Conservation (phyloP, 2,113 vertebrate genomes). For the Patagioenas fasciata region DNA sequence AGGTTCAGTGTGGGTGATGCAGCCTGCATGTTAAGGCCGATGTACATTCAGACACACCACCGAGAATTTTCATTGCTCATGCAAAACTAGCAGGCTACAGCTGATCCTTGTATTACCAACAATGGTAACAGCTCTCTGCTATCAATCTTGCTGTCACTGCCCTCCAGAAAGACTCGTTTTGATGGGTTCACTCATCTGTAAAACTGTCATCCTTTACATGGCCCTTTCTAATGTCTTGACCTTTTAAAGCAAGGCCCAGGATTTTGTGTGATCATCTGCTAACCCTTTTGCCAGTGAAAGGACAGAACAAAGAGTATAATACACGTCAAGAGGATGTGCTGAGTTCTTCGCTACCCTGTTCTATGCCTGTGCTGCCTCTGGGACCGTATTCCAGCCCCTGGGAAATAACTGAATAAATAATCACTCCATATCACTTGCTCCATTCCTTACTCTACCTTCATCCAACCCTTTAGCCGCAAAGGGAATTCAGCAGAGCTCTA, state of each 20-base stretch:
- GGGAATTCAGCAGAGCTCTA: neutral
- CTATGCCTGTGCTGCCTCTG: neutral
- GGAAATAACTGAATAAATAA: neutral
- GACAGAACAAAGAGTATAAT: neutral
- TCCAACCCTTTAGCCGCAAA: neutral
- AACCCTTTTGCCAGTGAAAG: neutral
- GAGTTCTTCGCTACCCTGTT: neutral
- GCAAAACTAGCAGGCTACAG: neutral
- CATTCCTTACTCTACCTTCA: neutral
- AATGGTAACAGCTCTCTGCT: neutral
- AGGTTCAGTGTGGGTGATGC: no score
- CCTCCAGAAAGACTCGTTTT: rapidly evolving
- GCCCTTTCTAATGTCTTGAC: neutral
- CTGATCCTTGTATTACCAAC: neutral
- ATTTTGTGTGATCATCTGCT: neutral
- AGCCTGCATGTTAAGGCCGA: neutral
- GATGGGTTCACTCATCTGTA: neutral
- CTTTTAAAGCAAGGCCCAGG: neutral
- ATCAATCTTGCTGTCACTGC: neutral
- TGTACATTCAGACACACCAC: neutral
- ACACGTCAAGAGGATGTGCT: neutral
- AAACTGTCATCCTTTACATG: neutral
- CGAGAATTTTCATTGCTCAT: no score
- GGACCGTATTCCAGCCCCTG: neutral
- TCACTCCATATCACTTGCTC: neutral